These are phyloP conservation scores for Gonioctena quinquepunctata DNA, from an alignment of 1,140 invertebrate genomes.

Conservation along the genomic window DNA sequence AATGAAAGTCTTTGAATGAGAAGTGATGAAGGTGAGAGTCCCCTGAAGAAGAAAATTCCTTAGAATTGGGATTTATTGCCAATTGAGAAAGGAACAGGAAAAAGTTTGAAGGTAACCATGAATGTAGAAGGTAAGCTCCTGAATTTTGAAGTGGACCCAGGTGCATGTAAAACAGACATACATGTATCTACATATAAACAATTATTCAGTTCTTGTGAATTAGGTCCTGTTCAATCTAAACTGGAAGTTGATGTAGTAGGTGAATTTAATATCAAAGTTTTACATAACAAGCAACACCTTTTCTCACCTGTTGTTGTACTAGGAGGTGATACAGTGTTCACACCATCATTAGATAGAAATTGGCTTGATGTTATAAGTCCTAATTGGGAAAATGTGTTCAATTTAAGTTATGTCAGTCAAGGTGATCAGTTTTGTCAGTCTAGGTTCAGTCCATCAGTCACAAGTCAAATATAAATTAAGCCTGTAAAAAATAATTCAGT, in stretches of 20 bases:
- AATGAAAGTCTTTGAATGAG: no score
- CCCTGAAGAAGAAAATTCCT: neutral
- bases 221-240: neutral
- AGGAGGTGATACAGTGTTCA: neutral
- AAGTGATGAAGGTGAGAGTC: no score
- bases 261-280: neutral
- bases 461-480: neutral
- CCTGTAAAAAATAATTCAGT: neutral
- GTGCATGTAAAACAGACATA: no score
- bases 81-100: neutral
- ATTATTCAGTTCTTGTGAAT: neutral
- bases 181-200: neutral
- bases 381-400: neutral
- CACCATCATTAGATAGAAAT: conserved; percentile 14
- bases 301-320: neutral
- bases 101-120: neutral
- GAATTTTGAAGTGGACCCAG: no score
- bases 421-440: neutral
- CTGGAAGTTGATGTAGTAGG: conserved; percentile 1
- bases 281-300: no score
- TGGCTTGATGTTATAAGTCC: neutral
- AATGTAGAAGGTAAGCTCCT: neutral
- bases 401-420: neutral
- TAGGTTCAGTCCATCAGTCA: neutral
- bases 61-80: neutral